Evolutionary conservation across 2,888 invertebrate genomes (phyloP), one percentile per base, ranked within the genome.

Genomic region (Polietes domitor): DNA sequence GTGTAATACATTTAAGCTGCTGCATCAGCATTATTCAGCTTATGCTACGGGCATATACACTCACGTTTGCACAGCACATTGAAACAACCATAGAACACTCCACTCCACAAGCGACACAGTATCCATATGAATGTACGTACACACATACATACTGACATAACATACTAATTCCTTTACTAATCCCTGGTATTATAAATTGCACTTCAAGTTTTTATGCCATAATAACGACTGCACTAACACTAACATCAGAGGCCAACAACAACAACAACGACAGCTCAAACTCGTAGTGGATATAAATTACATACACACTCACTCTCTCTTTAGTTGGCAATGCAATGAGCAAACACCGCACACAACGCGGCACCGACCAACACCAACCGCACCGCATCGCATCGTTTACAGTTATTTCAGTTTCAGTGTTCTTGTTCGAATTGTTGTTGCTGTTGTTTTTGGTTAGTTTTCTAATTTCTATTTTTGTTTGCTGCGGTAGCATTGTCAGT

Each of bases 171-270:
- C 65, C 50, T 76, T 73, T 61, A 73, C 73, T 73, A 73, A 73
- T 73, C 73, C 73, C 61, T 73, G 43, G 73, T 73, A 73, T 73
- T 73, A 73, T 73, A 73, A 73, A 73, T 73, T 73, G 73, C 58
- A 61, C 73, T 73, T 73, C 32, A 73, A 73, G 58, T 73, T 73
- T 73, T 73, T 73, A 61, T 73, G 73, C 73, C 73, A 73, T 73
- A 73, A 58, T 73, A 61, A 61, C 58, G 43, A 73, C 58, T 43
- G 73, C 73, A 73, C 58, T 24, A 73, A 73, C 73, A 43, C n/a
- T n/a, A 73, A 37, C 41, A 43, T 24, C 41, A 43, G 10, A 41
- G 9, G 19, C 28, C 50, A 71, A 24, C 26, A 70, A 70, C 47
- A 68, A 24, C 68, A 41, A 68, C n/a, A n/a, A n/a, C n/a, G n/a